Percentiles rank a stretch among this genome's conserved stretches.
Conservation (phyloP, 2,888 invertebrate species). For the Athetis lepigone region DNA sequence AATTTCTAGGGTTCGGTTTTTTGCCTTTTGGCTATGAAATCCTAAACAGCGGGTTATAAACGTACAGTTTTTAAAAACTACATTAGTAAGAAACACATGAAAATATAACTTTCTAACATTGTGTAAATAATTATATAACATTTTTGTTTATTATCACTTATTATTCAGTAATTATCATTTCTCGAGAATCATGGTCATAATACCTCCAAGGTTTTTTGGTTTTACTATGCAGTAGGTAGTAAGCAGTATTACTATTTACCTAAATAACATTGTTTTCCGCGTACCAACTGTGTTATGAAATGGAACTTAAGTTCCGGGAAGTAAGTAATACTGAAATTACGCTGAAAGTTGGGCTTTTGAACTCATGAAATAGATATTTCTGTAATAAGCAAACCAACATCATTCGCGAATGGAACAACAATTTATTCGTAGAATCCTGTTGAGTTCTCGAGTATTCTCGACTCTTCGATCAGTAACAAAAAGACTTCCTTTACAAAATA, state of each 20-base stretch:
- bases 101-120: neutral
- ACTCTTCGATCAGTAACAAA: constrained; percentile 4
- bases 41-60: too few species aligned
- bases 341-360: neutral
- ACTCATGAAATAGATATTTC: neutral
- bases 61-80: too few species aligned
- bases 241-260: neutral
- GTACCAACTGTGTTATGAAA: constrained; percentile 1
- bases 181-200: too few species aligned
- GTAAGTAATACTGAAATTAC: neutral
- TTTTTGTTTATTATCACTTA: neutral
- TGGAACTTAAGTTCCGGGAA: neutral
- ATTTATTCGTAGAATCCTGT: neutral
- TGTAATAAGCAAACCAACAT: neutral
- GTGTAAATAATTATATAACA: neutral
- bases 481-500: neutral
- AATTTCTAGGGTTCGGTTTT: too few species aligned
- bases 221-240: neutral
- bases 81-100: too few species aligned
- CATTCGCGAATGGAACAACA: neutral
- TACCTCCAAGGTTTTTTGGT: too few species aligned
- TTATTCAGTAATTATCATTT: neutral
- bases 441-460: constrained; percentile 4
- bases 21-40: too few species aligned
- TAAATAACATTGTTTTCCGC: neutral